Evolutionary conservation across 2,797 vertebrate species (phyloP).

Genomic region (Spinus pinus): DNA sequence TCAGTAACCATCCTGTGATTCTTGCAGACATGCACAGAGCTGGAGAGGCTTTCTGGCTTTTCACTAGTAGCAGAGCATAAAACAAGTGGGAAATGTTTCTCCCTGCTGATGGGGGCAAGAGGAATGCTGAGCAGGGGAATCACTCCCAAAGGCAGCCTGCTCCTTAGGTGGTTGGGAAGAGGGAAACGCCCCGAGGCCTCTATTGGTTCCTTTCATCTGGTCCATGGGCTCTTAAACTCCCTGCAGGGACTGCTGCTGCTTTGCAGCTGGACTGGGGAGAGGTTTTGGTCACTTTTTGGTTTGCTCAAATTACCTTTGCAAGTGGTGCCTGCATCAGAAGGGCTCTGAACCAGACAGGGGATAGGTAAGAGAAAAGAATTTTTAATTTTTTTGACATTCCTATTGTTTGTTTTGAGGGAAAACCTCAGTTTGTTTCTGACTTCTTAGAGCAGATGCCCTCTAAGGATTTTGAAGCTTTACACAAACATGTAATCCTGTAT

Average conservation of each 20-base stretch:
- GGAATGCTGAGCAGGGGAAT: neutral
- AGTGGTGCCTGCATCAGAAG: neutral
- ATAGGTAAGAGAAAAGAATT: constrained; percentile 38
- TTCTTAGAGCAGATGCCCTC: neutral
- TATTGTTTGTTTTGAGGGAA: neutral
- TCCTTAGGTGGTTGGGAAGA: constrained; percentile 48
- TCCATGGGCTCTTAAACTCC: constrained; percentile 74
- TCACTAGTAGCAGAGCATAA: neutral
- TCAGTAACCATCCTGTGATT: neutral
- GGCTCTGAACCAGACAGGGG: neutral
- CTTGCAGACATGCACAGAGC: neutral
- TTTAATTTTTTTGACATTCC: neutral
- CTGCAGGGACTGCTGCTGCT: neutral
- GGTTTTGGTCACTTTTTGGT: neutral
- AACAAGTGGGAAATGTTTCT: neutral
- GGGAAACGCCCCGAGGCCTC: constrained; percentile 71
- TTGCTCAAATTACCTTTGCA: neutral
- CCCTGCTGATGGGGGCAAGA: neutral
- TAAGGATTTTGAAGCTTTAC: neutral
- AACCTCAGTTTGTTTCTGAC: neutral
- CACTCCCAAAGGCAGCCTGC: neutral
- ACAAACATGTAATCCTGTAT: neutral
- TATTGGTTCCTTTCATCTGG: constrained; percentile 75
- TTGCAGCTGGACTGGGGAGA: neutral
- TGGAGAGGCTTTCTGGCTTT: constrained; percentile 39